Evolutionary conservation across 2,113 vertebrate genomes (phyloP).

Genomic region (Rana temporaria): DNA sequence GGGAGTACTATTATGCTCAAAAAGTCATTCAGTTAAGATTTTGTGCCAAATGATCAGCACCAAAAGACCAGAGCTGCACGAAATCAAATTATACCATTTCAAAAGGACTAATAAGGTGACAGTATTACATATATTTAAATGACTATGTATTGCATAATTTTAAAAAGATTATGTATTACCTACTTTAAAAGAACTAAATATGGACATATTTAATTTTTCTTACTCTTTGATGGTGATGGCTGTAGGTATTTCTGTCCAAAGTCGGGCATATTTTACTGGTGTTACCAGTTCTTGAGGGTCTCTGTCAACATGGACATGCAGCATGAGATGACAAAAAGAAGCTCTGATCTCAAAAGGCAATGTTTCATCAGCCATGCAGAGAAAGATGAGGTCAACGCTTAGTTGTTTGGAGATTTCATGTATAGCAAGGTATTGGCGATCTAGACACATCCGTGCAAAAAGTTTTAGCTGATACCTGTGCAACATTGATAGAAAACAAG

Average conservation of each 20-base stretch:
- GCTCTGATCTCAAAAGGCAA: conserved; percentile 94
- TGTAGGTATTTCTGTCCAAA: conserved; percentile 95
- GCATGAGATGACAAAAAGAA: conserved; percentile 97
- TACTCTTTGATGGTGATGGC: conserved; percentile 98
- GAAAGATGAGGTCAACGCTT: conserved; percentile 93
- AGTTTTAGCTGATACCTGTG: conserved; percentile 96
- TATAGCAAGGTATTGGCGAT: conserved; percentile 96
- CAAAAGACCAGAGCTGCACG: too few relatives aligned
- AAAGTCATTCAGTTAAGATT: too few relatives aligned
- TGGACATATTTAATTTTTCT: conserved; percentile 33
- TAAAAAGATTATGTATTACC: too few relatives aligned
- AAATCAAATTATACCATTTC: too few relatives aligned
- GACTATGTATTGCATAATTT: too few relatives aligned
- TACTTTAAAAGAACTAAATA: too few relatives aligned
- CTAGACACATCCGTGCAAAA: conserved; percentile 96
- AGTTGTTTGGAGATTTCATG: conserved; percentile 97
- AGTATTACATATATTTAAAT: too few relatives aligned
- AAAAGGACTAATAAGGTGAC: too few relatives aligned
- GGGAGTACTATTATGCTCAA: too few relatives aligned
- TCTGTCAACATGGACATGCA: conserved; percentile 94
- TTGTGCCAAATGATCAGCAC: too few relatives aligned
- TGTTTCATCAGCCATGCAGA: conserved; percentile 96
- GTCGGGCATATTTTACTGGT: conserved; percentile 92
- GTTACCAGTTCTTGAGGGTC: conserved; percentile 97
- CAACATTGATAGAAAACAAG: background rate